phyloP scores from a whole-genome alignment of 30 jellyfish, hydroid and myxozoan species.

The Aurelia aurita region DNA sequence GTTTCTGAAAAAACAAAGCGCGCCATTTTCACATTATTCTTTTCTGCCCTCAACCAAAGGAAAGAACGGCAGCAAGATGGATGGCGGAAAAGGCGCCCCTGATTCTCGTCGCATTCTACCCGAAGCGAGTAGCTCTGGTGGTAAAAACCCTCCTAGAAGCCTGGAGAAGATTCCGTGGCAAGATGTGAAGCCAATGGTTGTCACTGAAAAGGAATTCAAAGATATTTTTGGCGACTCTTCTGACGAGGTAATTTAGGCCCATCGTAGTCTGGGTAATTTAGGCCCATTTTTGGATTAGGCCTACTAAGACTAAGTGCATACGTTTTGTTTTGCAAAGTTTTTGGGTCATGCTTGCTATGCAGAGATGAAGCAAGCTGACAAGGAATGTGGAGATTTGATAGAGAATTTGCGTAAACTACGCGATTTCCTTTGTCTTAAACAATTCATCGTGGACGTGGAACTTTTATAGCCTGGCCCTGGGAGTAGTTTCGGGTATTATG shows the following conservation, averaged over 20 bases:
- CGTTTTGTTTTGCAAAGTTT: too few relatives aligned
- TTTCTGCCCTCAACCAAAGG: not conserved
- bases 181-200: constrained; percentile 58
- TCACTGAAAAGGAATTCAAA: constrained; percentile 49
- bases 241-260: constrained; percentile 66
- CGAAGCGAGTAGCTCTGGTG: not conserved
- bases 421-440: too few relatives aligned
- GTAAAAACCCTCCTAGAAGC: too few relatives aligned
- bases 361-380: too few relatives aligned
- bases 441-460: too few relatives aligned
- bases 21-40: constrained; percentile 33
- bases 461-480: too few relatives aligned
- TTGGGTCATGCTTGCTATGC: too few relatives aligned
- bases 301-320: too few relatives aligned
- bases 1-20: constrained; percentile 13
- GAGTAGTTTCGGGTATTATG: too few relatives aligned
- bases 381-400: too few relatives aligned
- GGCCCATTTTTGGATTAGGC: too few relatives aligned
- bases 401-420: too few relatives aligned
- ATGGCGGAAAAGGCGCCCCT: not conserved
- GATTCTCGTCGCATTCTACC: not conserved
- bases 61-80: not conserved
- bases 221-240: constrained; percentile 81
- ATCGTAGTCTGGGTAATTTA: not conserved
- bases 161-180: constrained; percentile 14